Base-by-base conservation (phyloP, 2,113 vertebrate genomes). In the Eretmochelys imbricata region DNA sequence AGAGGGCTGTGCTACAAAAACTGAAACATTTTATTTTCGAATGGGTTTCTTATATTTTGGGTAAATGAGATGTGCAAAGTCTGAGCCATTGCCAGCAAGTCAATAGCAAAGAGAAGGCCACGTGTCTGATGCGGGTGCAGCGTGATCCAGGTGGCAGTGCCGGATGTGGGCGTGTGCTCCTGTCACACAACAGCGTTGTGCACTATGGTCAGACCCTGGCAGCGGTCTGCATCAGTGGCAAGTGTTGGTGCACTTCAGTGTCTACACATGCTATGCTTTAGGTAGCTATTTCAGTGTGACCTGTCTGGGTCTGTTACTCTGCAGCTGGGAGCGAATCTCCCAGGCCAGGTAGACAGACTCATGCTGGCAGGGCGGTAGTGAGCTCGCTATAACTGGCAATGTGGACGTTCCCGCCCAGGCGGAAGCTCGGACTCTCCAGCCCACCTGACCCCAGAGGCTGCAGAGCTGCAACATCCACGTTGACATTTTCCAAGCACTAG, bases 41-140 rank as follows among this genome's bases (percentile, higher is more conserved):
- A 0, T 80, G 1, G 1, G 51, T 92, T 94, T 85, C 82, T 85
- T 84, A 85, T 0, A 3, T 83, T 13, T 35, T 69, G 1, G 19
- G 69, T 49, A 2, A 2, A 48, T 14, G 25, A 16, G 13, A 27
- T 8, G 35, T 89, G 93, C 89, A 87, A 7, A 65, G 31, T 2
- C 17, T 50, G 31, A n/a, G 35, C 59, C 0, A 0, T 6, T 80
- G 2, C 19, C 69, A 75, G 1, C 76, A 49, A 62, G 49, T 78
- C 78, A 72, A 20, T 87, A n/a, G 53, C 8, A 0, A 4, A 3
- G 0, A 29, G 48, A 50, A 87, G 5, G 72, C 82, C 72, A 25
- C 10, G 4, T 8, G 55, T 3, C 4, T 4, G 9, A 46, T 8
- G 2, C 17, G 65, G n/a, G 35, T 19, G 16, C 62, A 17, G 27